Conservation (phyloP, 2,888 invertebrate genomes). For the Beris chalybata region DNA sequence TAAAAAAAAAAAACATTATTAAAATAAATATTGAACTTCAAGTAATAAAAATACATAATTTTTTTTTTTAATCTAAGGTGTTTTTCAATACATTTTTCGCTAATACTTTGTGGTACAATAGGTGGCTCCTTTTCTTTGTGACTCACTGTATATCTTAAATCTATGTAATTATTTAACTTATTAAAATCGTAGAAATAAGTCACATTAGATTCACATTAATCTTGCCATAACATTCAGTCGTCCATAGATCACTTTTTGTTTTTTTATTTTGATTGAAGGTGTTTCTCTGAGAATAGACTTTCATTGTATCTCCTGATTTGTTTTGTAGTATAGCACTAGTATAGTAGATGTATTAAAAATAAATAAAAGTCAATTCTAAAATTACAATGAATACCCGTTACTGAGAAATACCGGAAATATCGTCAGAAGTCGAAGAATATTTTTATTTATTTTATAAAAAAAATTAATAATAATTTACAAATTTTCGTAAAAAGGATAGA, state of each 20-base stretch:
- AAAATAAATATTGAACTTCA: no score
- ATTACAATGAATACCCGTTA: constrained; percentile 51
- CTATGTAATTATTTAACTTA: constrained; percentile 33
- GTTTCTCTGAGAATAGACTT: constrained; percentile 52
- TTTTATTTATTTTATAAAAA: no score
- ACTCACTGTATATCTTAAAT: no score
- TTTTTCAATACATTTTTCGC: no score
- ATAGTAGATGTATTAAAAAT: neutral
- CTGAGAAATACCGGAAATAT: constrained; percentile 44
- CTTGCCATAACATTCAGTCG: constrained; percentile 38
- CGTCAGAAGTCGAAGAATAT: no score
- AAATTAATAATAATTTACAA: no score
- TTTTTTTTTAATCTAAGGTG: no score
- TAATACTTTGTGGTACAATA: no score
- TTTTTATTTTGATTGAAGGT: constrained; percentile 6
- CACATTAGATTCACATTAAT: constrained; percentile 35
- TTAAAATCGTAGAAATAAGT: constrained; percentile 26
- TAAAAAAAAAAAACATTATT: no score
- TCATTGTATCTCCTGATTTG: constrained; percentile 43
- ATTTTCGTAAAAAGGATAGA: no score
- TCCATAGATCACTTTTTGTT: constrained; percentile 18
- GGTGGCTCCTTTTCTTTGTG: no score
- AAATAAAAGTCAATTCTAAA: neutral
- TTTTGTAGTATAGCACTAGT: neutral
- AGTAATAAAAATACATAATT: no score